A percentile compares a stretch with the other conserved stretches of the same genome.
Evolutionary conservation across 2,113 vertebrate species (phyloP).

Genomic region (Todiramphus saurophagus): DNA sequence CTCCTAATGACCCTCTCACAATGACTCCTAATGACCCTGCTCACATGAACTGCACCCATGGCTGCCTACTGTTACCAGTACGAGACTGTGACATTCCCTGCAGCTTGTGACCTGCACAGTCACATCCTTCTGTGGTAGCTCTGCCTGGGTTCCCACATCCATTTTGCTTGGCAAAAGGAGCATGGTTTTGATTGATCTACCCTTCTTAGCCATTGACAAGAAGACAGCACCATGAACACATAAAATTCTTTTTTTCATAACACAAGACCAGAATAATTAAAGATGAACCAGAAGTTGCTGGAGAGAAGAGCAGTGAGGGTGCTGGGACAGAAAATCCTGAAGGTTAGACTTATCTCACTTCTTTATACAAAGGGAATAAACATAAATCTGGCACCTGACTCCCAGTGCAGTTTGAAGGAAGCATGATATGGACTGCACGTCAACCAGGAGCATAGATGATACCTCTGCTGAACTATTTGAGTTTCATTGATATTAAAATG

Average conservation of each 20-base stretch:
- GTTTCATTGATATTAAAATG: neutral
- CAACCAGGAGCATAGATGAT: neutral
- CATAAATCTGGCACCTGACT: neutral
- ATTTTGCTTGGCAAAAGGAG: too few relatives aligned
- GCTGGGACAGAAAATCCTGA: neutral
- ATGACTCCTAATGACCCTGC: too few relatives aligned
- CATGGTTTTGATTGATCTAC: neutral
- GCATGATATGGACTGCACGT: neutral
- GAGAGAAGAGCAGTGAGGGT: neutral
- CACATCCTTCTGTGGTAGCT: too few relatives aligned
- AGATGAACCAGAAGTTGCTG: neutral
- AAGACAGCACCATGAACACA: neutral
- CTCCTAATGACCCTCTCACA: too few relatives aligned
- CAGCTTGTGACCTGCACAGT: too few relatives aligned
- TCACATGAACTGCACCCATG: too few relatives aligned
- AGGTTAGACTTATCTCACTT: neutral
- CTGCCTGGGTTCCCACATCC: too few relatives aligned
- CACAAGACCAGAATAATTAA: neutral
- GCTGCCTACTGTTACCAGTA: too few relatives aligned
- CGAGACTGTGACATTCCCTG: too few relatives aligned
- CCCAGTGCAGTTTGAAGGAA: neutral
- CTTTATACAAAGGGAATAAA: neutral
- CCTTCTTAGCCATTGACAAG: neutral
- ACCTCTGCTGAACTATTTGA: neutral
- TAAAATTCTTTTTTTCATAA: neutral